Conservation (phyloP, 2,888 invertebrate genomes). For the Eucera pruinosa region DNA sequence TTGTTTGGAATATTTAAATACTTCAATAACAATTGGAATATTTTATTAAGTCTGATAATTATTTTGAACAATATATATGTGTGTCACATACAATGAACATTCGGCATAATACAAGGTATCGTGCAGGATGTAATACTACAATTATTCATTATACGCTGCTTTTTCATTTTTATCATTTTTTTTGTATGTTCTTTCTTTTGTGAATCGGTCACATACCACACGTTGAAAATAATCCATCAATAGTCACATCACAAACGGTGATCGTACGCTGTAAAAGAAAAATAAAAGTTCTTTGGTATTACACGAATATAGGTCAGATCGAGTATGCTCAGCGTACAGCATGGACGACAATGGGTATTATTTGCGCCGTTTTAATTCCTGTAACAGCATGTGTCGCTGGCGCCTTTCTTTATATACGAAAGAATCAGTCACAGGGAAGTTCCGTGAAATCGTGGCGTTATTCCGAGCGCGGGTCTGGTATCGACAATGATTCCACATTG, state of each 20-base stretch:
- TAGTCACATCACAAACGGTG: not conserved
- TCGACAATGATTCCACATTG: constrained; percentile 71
- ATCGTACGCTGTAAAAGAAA: not conserved
- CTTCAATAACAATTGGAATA: too few species aligned
- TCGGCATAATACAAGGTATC: not conserved
- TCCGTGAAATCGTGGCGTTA: constrained; percentile 80
- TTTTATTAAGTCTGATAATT: not conserved
- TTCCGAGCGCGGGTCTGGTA: constrained; percentile 73
- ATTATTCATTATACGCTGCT: not conserved
- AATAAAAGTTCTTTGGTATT: constrained; percentile 52
- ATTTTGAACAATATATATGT: not conserved
- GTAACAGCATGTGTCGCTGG: constrained; percentile 71
- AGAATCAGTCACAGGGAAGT: constrained; percentile 66
- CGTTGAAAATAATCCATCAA: constrained; percentile 1
- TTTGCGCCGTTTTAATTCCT: constrained; percentile 90
- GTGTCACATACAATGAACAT: not conserved
- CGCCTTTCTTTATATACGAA: constrained; percentile 70
- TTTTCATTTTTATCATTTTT: too few species aligned
- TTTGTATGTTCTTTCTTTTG: not conserved
- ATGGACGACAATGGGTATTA: constrained; percentile 90
- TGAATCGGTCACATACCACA: not conserved
- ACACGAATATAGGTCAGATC: constrained; percentile 83
- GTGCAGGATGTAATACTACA: not conserved
- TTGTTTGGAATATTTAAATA: too few species aligned
- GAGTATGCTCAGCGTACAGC: constrained; percentile 89